These are phyloP conservation scores for Julus scanicus DNA, from an alignment of 2,888 invertebrate species.

Conservation along the genomic window DNA sequence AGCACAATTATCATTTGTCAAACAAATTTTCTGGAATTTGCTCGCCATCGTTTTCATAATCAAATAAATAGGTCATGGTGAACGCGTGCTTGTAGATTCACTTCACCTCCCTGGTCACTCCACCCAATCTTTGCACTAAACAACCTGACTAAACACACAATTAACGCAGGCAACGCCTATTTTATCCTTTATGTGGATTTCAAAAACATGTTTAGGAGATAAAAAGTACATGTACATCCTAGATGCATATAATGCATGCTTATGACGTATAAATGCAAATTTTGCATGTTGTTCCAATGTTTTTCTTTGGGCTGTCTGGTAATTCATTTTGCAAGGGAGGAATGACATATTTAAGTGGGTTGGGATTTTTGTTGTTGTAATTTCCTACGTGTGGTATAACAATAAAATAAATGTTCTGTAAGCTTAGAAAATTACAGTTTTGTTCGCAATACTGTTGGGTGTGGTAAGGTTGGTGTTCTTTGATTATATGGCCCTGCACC, in stretches of 20 bases:
- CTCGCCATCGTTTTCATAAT: conserved; percentile 23
- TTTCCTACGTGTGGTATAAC: too few species aligned
- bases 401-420: too few species aligned
- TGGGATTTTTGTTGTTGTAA: too few species aligned
- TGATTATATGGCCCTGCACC: too few species aligned
- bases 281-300: neutral
- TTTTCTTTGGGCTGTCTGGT: neutral
- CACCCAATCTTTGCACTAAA: conserved; percentile 19
- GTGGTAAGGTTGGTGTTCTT: too few species aligned
- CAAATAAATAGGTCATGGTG: conserved; percentile 18
- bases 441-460: too few species aligned
- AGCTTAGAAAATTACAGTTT: too few species aligned
- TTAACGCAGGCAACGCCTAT: neutral
- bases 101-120: conserved; percentile 10
- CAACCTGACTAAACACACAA: too few species aligned
- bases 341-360: too few species aligned
- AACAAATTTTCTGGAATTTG: neutral
- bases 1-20: neutral
- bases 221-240: neutral
- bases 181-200: neutral
- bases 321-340: too few species aligned
- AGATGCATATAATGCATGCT: neutral
- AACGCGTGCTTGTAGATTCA: conserved; percentile 14
- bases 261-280: conserved; percentile 9
- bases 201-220: neutral